phyloP scores from a whole-genome alignment of 2,797 vertebrate species.

The Catostomus latipinnis region DNA sequence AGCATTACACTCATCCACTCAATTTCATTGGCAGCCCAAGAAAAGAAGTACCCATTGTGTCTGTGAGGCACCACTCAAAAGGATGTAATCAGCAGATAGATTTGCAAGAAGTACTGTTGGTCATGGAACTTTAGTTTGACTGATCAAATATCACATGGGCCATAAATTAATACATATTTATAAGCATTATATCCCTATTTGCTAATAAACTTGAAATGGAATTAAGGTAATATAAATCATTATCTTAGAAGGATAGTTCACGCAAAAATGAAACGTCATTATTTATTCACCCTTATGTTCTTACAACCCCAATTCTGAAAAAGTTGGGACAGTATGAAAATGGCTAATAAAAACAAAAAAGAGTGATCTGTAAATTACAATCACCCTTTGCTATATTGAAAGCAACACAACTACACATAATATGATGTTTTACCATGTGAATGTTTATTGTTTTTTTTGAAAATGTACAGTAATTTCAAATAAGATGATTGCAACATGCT shows the following conservation, averaged over 20 bases:
- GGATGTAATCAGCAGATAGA: slow-evolving; percentile 18
- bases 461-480: too few relatives aligned
- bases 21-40: background rate
- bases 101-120: slow-evolving; percentile 28
- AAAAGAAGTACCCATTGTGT: background rate
- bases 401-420: too few relatives aligned
- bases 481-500: too few relatives aligned
- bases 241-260: background rate
- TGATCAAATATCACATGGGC: slow-evolving; percentile 28
- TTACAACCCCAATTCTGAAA: too few relatives aligned
- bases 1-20: background rate
- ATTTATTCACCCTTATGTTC: too few relatives aligned
- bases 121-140: slow-evolving; percentile 31
- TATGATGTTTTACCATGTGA: too few relatives aligned
- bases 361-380: too few relatives aligned
- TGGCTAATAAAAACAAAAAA: too few relatives aligned
- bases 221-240: background rate
- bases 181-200: background rate
- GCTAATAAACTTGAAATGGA: background rate
- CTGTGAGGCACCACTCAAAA: slow-evolving; percentile 2
- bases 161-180: background rate
- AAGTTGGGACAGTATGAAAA: too few relatives aligned
- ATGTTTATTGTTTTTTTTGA: too few relatives aligned
- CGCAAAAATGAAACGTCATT: too few relatives aligned
- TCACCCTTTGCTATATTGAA: too few relatives aligned